Conservation (phyloP, 1,140 invertebrate species). For the Listronotus bonariensis region DNA sequence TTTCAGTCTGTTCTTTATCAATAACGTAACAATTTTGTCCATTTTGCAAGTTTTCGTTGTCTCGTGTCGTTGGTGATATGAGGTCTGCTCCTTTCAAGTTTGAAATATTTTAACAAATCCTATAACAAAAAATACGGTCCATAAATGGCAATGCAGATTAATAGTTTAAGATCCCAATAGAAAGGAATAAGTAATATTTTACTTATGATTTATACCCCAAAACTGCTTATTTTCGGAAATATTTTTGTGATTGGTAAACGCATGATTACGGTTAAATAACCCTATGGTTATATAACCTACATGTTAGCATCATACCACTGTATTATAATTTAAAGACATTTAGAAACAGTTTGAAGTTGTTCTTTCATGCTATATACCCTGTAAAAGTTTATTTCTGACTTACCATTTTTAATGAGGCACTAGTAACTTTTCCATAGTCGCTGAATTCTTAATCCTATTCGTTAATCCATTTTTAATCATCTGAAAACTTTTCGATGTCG, state of each 20-base stretch:
- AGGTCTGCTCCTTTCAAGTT: slow-evolving; percentile 51
- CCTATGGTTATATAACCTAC: too few relatives aligned
- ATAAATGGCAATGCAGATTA: too few relatives aligned
- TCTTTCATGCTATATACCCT: too few relatives aligned
- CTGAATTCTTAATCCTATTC: slow-evolving; percentile 78
- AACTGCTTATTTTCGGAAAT: too few relatives aligned
- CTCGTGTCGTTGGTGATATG: slow-evolving; percentile 47
- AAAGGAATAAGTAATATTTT: too few relatives aligned
- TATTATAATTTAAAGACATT: too few relatives aligned
- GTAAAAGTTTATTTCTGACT: background rate
- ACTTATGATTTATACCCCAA: too few relatives aligned
- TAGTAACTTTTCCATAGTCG: slow-evolving; percentile 79
- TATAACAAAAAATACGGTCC: slow-evolving; percentile 18
- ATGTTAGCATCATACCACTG: too few relatives aligned
- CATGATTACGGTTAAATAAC: too few relatives aligned
- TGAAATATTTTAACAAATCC: slow-evolving; percentile 55
- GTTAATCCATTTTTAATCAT: slow-evolving; percentile 76
- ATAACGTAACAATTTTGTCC: slow-evolving; percentile 31
- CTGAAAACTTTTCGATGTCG: slow-evolving; percentile 78
- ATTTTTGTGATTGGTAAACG: too few relatives aligned
- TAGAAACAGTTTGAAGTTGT: too few relatives aligned
- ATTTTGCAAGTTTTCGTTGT: slow-evolving; percentile 42
- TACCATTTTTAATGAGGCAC: slow-evolving; percentile 57
- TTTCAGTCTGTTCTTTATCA: slow-evolving; percentile 39
- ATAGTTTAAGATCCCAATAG: too few relatives aligned